phyloP scores from a whole-genome alignment of 1,140 invertebrate genomes.

The Campoletis sonorensis region DNA sequence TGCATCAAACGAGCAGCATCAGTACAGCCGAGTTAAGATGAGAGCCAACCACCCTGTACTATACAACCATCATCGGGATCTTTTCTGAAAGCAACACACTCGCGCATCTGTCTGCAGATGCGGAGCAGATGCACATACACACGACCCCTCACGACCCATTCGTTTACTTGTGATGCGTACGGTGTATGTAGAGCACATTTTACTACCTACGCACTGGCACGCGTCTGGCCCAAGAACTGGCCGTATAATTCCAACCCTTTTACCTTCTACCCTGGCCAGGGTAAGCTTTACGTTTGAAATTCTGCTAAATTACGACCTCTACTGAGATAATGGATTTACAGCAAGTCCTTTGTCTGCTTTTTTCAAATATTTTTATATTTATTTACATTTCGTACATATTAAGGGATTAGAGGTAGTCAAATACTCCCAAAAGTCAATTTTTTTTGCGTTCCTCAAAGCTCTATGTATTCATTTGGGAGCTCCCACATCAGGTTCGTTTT shows the following conservation, averaged over 20 bases:
- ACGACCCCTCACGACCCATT: constrained; percentile 51
- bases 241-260: constrained; percentile 63
- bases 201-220: constrained; percentile 37
- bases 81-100: constrained; percentile 48
- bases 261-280: not conserved
- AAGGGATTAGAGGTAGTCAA: too few species aligned
- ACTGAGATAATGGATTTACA: too few species aligned
- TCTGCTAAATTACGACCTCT: too few species aligned
- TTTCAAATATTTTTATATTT: too few species aligned
- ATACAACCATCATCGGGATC: constrained; percentile 21
- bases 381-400: too few species aligned
- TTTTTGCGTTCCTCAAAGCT: too few species aligned
- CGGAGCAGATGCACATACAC: constrained; percentile 64
- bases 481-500: too few species aligned
- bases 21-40: constrained; percentile 23
- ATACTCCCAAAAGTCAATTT: too few species aligned
- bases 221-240: not conserved
- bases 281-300: too few species aligned
- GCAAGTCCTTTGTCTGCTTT: too few species aligned
- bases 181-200: constrained; percentile 33
- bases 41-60: constrained; percentile 30
- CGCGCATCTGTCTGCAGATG: constrained; percentile 68
- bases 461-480: too few species aligned
- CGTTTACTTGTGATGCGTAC: constrained; percentile 46
- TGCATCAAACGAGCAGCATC: constrained; percentile 47